Evolutionary conservation across 53 echinoderm and acorn worm genomes (phyloP), one percentile per base, ranked within the genome.

Genomic region (Holothuria scabra): DNA sequence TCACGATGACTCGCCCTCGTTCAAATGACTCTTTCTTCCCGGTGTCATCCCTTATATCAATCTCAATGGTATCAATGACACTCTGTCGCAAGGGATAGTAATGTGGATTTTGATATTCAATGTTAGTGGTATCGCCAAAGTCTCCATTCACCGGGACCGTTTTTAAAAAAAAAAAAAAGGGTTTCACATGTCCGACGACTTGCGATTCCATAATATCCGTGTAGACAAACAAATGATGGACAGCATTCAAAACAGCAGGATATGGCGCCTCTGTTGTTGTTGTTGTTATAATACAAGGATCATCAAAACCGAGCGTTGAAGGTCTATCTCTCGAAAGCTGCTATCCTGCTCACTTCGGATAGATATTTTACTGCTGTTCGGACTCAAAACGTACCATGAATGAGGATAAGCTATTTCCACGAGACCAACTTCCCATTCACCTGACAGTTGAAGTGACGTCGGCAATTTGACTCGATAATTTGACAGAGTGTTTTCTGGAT

Each of bases 1-100:
- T 93, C 62, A 88, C 78, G 59, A 93, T 84, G 28, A 88, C 85
- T 79, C 68, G 66, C 21, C 93, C 92, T 14, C 71, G 79, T 46
- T 82, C 76, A 58, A 92, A n/a, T n/a, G n/a, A n/a, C n/a, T 86
- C 84, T 33, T 41, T 70, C n/a, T 62, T n/a, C n/a, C 88, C 91
- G 12, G 88, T 88, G 30, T 60, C 85, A 31, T 81, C 81, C 22
- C 81, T 86, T 74, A 86, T 61, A 67, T 81, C 56, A 9, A 85
- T 78, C 60, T 88, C 88, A 18, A 86, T 85, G 58, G 64, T 82
- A 32, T 82, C 87, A n/a, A 90, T 48, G 16, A 87, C 9, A 38
- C 87, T 93, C 1, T 83, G 60, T 67, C 46, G 26, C 25, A 90
- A 60, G 28, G 84, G 64, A 12, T 83, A 48, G 57, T 89, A 92